Percentiles rank a stretch among this genome's conserved stretches.
Conservation (phyloP, 2,797 vertebrate genomes). For the Mormyrus proboscirostris region DNA sequence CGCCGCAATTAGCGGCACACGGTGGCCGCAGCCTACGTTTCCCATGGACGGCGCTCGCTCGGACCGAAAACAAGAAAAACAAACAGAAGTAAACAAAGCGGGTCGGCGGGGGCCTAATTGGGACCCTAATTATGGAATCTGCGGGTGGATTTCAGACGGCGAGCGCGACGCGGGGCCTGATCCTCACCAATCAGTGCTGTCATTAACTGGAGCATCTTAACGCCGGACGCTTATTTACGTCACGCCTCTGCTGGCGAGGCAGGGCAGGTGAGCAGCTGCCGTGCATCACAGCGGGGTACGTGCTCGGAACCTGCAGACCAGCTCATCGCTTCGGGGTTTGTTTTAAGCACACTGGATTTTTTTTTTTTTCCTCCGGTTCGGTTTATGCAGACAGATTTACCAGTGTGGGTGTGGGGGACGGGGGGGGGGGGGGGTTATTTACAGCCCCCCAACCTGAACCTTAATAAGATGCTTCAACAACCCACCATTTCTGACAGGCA, state of each 20-base stretch:
- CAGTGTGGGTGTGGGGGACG: slow-evolving; percentile 37
- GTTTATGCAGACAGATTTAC: slow-evolving; percentile 1
- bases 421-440: slow-evolving; percentile 50
- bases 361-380: background rate
- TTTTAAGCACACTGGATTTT: background rate
- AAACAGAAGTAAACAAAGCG: slow-evolving; percentile 12
- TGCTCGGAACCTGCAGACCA: background rate
- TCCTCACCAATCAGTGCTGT: slow-evolving; percentile 36
- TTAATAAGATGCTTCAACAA: slow-evolving; percentile 58
- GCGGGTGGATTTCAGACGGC: background rate
- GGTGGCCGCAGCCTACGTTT: background rate
- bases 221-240: background rate
- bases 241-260: background rate
- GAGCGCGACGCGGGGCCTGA: background rate
- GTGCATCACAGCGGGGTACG: background rate
- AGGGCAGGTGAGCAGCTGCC: background rate
- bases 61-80: background rate
- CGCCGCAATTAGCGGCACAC: background rate
- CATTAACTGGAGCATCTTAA: slow-evolving; percentile 34
- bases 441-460: slow-evolving; percentile 55
- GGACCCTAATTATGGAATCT: slow-evolving; percentile 29
- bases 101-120: slow-evolving; percentile 14
- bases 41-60: background rate
- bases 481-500: slow-evolving; percentile 46
- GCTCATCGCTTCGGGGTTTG: background rate